Evolutionary conservation across 1,140 invertebrate genomes (phyloP).

Genomic region (Ctenoplectra terminalis): DNA sequence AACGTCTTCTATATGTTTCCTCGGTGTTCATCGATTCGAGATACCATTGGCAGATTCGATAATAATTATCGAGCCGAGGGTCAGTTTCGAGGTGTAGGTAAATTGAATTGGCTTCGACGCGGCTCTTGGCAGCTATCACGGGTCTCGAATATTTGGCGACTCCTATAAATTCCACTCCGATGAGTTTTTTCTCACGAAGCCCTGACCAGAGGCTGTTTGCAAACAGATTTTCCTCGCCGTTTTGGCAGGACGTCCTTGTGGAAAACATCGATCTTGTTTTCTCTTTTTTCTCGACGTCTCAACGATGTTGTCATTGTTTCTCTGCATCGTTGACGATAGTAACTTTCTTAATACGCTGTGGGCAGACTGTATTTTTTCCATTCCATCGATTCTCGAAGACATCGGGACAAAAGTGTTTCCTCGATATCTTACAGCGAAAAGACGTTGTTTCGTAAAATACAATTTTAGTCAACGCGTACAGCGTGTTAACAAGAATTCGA

Average conservation of each 20-base stretch:
- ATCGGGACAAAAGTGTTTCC: no score
- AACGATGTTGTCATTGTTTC: no score
- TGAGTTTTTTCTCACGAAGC: constrained; percentile 13
- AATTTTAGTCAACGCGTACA: no score
- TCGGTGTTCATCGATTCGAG: not conserved
- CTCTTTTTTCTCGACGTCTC: not conserved
- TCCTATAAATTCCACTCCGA: constrained; percentile 34
- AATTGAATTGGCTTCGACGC: constrained; percentile 61
- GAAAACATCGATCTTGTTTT: not conserved
- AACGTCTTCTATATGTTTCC: not conserved
- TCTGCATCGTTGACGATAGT: no score
- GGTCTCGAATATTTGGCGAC: constrained; percentile 40
- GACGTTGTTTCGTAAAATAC: no score
- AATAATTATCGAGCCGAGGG: constrained; percentile 50
- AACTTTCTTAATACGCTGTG: no score
- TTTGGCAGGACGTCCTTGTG: no score
- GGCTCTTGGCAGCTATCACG: constrained; percentile 45
- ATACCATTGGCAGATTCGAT: constrained; percentile 2
- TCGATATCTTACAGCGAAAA: no score
- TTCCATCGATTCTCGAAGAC: no score
- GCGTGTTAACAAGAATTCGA: not conserved
- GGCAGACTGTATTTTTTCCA: no score
- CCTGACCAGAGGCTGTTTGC: constrained; percentile 35
- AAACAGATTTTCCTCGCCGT: constrained; percentile 53
- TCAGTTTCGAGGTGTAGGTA: constrained; percentile 39